phyloP scores from a whole-genome alignment of 2,113 vertebrate genomes.

The human region DNA sequence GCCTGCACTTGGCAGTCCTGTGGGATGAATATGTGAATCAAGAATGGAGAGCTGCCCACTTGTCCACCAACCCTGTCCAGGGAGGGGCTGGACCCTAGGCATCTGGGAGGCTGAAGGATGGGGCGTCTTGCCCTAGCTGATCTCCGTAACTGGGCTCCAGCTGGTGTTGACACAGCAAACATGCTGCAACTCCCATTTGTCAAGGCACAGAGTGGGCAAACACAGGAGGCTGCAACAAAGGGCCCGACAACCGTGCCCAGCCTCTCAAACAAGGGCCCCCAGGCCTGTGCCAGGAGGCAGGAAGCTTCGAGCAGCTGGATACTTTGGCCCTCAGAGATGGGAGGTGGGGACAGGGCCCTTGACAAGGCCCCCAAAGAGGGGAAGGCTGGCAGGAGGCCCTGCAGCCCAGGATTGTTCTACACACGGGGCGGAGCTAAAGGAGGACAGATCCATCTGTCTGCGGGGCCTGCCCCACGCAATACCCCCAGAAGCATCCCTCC shows the following conservation, averaged over 20 bases:
- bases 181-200: not conserved
- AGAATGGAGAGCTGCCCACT: not conserved
- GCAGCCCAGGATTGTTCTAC: not conserved
- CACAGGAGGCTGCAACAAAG: slow-evolving; percentile 54
- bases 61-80: not conserved
- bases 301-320: not conserved
- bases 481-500: not conserved
- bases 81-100: not conserved
- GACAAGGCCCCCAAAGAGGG: not conserved
- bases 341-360: not conserved
- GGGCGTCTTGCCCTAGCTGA: not conserved
- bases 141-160: slow-evolving; percentile 57
- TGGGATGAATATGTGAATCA: not conserved
- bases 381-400: not conserved
- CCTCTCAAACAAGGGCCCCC: slow-evolving; percentile 43
- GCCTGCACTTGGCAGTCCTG: not conserved
- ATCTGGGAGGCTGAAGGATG: not conserved
- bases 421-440: too few species aligned
- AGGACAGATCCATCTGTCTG: not conserved
- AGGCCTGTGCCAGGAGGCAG: not conserved
- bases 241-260: slow-evolving; percentile 36
- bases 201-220: slow-evolving; percentile 62
- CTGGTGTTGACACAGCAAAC: slow-evolving; percentile 76
- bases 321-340: not conserved
- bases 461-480: fast-evolving